Conservation (phyloP, 2,888 invertebrate species). For the Prenolepis imparis region DNA sequence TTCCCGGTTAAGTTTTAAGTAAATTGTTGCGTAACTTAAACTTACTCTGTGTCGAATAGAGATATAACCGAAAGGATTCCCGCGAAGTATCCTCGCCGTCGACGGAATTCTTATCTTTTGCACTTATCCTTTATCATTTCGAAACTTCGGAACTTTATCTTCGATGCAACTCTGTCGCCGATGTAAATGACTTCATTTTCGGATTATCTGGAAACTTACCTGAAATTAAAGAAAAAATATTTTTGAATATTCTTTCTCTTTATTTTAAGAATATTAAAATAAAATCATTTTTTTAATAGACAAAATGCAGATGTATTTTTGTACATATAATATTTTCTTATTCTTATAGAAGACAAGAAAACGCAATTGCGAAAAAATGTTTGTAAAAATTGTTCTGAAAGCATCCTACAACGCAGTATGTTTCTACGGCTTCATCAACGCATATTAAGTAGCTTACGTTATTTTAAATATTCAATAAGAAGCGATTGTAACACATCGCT, state of each 20-base stretch:
- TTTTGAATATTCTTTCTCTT: not conserved
- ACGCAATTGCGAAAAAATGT: not conserved
- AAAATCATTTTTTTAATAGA: not conserved
- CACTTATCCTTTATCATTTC: constrained; percentile 52
- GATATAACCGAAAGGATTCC: constrained; percentile 35
- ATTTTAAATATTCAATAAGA: constrained; percentile 40
- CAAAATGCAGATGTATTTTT: not conserved
- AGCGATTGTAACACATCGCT: constrained; percentile 41
- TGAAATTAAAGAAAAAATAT: constrained; percentile 50
- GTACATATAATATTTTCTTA: not conserved
- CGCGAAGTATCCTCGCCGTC: constrained; percentile 34
- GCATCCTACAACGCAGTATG: not conserved
- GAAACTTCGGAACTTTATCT: constrained; percentile 37
- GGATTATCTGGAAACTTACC: constrained; percentile 47
- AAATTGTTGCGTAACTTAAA: constrained; percentile 50
- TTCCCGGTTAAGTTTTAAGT: constrained; percentile 42
- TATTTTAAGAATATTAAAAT: not conserved
- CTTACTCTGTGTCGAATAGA: constrained; percentile 47
- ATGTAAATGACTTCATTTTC: constrained; percentile 46
- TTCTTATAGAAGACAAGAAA: constrained; percentile 8
- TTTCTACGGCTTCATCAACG: constrained; percentile 9
- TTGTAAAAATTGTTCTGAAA: constrained; percentile 16
- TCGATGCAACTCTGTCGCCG: constrained; percentile 21
- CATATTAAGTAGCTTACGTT: constrained; percentile 25
- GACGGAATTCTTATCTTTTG: constrained; percentile 47